Conservation (phyloP, 1,140 invertebrate genomes). For the Apis dorsata region DNA sequence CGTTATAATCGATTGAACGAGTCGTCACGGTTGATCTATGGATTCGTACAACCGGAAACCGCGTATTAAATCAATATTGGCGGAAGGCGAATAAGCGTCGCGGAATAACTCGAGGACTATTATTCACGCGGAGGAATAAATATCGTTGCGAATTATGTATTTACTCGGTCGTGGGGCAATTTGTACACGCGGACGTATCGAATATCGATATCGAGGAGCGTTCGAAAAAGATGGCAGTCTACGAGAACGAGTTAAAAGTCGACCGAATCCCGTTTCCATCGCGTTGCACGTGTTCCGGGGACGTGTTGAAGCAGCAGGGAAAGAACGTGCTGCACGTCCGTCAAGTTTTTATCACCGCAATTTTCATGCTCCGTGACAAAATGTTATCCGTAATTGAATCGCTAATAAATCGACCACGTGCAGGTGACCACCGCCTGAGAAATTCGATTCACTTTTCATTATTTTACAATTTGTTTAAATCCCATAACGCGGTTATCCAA, state of each 20-base stretch:
- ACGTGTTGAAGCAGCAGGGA: conserved; percentile 28
- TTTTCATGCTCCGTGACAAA: conserved; percentile 34
- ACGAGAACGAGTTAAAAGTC: conserved; percentile 43
- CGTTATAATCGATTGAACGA: background rate
- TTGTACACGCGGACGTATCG: conserved; percentile 34
- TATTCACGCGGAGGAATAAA: conserved; percentile 31
- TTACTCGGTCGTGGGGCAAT: conserved; percentile 44
- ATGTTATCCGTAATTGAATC: conserved; percentile 49
- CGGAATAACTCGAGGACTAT: conserved; percentile 4
- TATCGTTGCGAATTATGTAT: conserved; percentile 48
- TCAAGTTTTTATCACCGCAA: conserved; percentile 38
- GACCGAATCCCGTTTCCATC: conserved; percentile 28
- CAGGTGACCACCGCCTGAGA: background rate
- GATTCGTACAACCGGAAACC: background rate
- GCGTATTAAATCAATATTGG: background rate
- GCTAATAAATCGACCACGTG: conserved; percentile 24
- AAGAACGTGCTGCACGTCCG: conserved; percentile 29
- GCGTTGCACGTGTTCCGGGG: conserved; percentile 36
- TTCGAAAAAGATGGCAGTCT: background rate
- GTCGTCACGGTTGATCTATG: background rate
- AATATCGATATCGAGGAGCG: conserved; percentile 46
- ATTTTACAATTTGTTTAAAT: no score
- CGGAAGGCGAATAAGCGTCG: conserved; percentile 5
- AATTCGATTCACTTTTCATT: background rate
- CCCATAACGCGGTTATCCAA: no score